These are phyloP conservation scores for Dendrolimus punctatus DNA, from an alignment of 1,140 invertebrate genomes.

Conservation along the genomic window DNA sequence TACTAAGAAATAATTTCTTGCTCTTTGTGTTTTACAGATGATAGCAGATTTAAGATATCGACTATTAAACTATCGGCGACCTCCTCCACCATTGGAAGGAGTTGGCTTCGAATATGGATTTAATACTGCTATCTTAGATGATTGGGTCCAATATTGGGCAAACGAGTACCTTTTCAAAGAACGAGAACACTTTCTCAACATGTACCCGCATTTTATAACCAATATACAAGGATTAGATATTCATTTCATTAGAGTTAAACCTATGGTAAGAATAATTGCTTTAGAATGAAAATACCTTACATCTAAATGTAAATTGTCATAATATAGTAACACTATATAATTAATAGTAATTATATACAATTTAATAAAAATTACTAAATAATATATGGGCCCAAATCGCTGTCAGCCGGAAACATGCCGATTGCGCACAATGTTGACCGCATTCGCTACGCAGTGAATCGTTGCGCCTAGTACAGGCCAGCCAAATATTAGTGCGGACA, in stretches of 20 bases:
- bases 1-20: no score
- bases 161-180: constrained; percentile 4
- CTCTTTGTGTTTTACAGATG: constrained; percentile 49
- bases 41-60: constrained; percentile 74
- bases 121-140: neutral
- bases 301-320: neutral
- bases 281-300: constrained; percentile 5
- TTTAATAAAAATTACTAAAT: constrained; percentile 12
- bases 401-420: neutral
- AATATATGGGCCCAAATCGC: neutral
- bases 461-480: no score
- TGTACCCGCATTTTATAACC: constrained; percentile 5
- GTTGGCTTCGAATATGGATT: constrained; percentile 6
- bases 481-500: no score
- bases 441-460: no score
- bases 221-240: constrained; percentile 9
- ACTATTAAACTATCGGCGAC: constrained; percentile 66
- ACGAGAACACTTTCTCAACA: constrained; percentile 3
- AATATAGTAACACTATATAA: neutral
- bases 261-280: constrained; percentile 1
- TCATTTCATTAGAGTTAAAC: constrained; percentile 5
- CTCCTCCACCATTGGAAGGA: constrained; percentile 75
- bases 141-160: constrained; percentile 50
- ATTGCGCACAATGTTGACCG: neutral
- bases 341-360: neutral